A percentile compares a stretch with the other conserved stretches of the same genome.
Evolutionary conservation across 1,140 invertebrate species (phyloP).

Genomic region (Anagrus nilaparvatae): DNA sequence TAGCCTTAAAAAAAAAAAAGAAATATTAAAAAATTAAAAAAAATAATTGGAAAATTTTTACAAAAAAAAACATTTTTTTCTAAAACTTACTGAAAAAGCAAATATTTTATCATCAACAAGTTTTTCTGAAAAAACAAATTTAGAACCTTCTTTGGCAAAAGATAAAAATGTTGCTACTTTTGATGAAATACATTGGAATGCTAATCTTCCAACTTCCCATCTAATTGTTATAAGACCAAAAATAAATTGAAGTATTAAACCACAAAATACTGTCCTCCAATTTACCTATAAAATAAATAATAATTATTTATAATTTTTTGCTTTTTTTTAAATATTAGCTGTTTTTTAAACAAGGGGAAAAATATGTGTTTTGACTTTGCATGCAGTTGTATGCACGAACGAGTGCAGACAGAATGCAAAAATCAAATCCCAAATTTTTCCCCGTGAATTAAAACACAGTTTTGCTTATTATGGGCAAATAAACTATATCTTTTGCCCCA

Average conservation of each 20-base stretch:
- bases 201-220: slow-evolving; percentile 63
- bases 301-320: slow-evolving; percentile 9
- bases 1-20: slow-evolving; percentile 45
- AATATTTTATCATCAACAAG: slow-evolving; percentile 57
- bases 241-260: slow-evolving; percentile 73
- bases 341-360: no score
- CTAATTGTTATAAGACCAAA: slow-evolving; percentile 80
- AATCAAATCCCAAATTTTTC: no score
- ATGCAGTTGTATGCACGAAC: no score
- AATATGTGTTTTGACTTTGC: no score
- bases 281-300: slow-evolving; percentile 42
- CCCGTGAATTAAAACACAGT: no score
- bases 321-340: no score
- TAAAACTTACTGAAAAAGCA: slow-evolving; percentile 64
- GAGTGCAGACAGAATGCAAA: no score
- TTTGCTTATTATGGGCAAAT: neutral
- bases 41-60: slow-evolving; percentile 2
- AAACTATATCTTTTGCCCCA: neutral
- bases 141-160: slow-evolving; percentile 66
- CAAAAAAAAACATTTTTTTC: neutral
- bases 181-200: slow-evolving; percentile 72
- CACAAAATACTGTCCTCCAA: slow-evolving; percentile 72
- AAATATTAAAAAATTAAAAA: neutral
- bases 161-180: slow-evolving; percentile 71
- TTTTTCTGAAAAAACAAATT: slow-evolving; percentile 74